Percentiles rank a stretch among this genome's conserved stretches.
Conservation (phyloP, 2,113 vertebrate genomes). For the Chaetura pelagica region DNA sequence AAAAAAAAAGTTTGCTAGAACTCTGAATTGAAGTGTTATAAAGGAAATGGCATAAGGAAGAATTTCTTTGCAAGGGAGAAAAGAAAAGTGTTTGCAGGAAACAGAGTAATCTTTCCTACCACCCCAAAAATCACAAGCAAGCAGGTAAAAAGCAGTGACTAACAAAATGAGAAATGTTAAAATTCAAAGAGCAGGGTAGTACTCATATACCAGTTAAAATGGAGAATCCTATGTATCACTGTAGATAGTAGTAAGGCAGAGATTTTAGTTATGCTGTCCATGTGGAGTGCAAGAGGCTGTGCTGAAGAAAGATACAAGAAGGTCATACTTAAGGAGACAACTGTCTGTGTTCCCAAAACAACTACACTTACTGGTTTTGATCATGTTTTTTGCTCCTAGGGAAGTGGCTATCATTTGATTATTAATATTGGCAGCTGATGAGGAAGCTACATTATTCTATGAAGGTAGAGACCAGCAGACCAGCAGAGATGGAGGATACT, state of each 20-base stretch:
- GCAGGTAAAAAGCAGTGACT: not conserved
- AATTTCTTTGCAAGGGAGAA: not conserved
- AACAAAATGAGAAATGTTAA: not conserved
- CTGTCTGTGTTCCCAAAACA: not conserved
- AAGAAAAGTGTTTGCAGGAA: not conserved
- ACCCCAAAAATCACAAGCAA: not conserved
- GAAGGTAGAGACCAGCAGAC: not conserved
- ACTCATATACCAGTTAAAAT: not conserved
- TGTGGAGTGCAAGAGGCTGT: not conserved
- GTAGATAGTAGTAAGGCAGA: not conserved
- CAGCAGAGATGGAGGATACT: not conserved
- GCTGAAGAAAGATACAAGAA: not conserved
- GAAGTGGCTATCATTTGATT: not conserved
- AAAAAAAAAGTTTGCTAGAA: not conserved
- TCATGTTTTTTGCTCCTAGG: not conserved
- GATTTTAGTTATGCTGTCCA: not conserved
- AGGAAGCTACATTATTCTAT: fast-evolving
- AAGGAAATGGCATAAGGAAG: not conserved
- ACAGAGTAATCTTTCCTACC: not conserved
- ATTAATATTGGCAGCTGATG: not conserved
- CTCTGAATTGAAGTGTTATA: not conserved
- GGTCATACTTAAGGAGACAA: not conserved
- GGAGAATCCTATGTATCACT: not conserved
- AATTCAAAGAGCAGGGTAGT: not conserved
- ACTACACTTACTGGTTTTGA: not conserved